These are phyloP conservation scores for Zaprionus ornatus DNA, from an alignment of 1,140 invertebrate genomes.

Conservation along the genomic window DNA sequence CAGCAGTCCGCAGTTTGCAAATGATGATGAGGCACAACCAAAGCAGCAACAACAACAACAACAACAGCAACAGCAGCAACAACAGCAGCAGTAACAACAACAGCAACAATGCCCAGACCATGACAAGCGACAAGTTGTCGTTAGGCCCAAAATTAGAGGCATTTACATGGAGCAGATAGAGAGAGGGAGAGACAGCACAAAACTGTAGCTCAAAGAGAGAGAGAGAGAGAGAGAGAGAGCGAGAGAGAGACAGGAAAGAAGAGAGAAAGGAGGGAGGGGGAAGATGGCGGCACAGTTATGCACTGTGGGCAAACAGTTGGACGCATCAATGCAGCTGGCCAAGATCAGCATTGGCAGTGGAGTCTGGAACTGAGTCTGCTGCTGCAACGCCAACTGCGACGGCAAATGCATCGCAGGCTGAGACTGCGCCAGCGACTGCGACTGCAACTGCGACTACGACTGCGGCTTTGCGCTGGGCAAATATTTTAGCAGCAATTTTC, in stretches of 20 bases:
- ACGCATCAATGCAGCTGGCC: slow-evolving; percentile 72
- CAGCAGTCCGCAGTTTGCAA: slow-evolving; percentile 62
- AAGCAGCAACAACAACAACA: slow-evolving; percentile 14
- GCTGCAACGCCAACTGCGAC: neutral
- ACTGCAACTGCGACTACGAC: slow-evolving; percentile 10
- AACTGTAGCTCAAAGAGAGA: neutral
- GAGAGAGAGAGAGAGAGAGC: slow-evolving; percentile 28
- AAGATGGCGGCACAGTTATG: slow-evolving; percentile 37
- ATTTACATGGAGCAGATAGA: slow-evolving; percentile 63
- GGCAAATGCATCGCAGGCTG: neutral
- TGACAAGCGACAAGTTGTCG: slow-evolving; percentile 79
- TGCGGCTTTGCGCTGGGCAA: slow-evolving; percentile 59
- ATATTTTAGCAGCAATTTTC: slow-evolving; percentile 80
- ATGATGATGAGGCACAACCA: slow-evolving; percentile 71
- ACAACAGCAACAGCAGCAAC: slow-evolving; percentile 33
- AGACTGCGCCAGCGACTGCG: neutral
- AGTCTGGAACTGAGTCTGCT: neutral
- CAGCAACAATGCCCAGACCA: slow-evolving; percentile 49
- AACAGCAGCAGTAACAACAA: slow-evolving; percentile 18
- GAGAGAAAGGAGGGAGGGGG: slow-evolving; percentile 22
- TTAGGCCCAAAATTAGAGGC: slow-evolving; percentile 80
- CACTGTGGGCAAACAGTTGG: slow-evolving; percentile 65
- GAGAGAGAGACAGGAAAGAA: slow-evolving; percentile 16
- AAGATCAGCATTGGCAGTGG: slow-evolving; percentile 44
- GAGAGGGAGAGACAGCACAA: slow-evolving; percentile 6